Evolutionary conservation across 1,140 invertebrate genomes (phyloP), one percentile per base, ranked within the genome.

Genomic region (Sycophila sp.): DNA sequence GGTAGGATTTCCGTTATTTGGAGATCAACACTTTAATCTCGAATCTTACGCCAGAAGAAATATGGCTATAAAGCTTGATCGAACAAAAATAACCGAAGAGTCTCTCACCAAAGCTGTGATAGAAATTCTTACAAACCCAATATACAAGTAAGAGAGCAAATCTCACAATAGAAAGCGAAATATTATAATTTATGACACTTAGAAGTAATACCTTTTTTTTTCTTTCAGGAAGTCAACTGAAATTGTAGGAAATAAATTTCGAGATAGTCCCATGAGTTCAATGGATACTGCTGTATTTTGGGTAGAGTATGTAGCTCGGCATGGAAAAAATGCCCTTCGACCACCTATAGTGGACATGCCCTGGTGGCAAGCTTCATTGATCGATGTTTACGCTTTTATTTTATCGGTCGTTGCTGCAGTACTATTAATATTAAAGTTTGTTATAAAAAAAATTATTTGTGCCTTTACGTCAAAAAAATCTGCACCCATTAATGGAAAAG

Each of bases 1-100:
- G 15, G 80, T 94, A 0, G 87, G 89, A 8, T 89, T 93, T 75
- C 92, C 92, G 4, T 83, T 93, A 47, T 87, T 89, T 59, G 91
- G 89, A 11, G 92, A 93, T 72, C 90, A 91, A 76, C 90, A 91
- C 77, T 86, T 88, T 38, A 85, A 89, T 2, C 90, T 77, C 0
- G 38, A 74, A 7, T 59, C 34, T 4, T 77, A 77, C 17, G 74
- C 58, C 2, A 26, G 64, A 4, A 71, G 67, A 24, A 75, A 75
- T 40, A 59, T 78, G 15, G 80, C 80, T 0, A 58, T 81, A 4
- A 8, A 36, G 0, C 28, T 89, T 7, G 76, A 84, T 56, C 76
- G 81, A 15, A 63, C 75, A 0, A 79, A 81, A 17, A 74, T 89
- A 0, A 81, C 78, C 22, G 74, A 81, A 3, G 59, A 83, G 4